Conservation (phyloP, 2,113 vertebrate genomes). For the Pteruthius melanotis region DNA sequence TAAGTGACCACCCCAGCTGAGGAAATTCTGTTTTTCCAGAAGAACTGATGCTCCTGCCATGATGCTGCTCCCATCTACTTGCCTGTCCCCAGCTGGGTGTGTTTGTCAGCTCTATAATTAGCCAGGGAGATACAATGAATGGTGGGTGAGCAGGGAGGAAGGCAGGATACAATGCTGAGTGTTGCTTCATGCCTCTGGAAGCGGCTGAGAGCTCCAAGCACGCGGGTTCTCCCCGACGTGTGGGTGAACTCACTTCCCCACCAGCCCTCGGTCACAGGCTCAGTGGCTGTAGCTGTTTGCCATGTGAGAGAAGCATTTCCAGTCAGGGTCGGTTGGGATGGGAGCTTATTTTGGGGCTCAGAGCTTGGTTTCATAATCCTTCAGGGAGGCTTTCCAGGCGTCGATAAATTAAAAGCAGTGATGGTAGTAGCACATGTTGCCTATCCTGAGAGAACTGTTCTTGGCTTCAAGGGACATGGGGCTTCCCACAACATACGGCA, state of each 20-base stretch:
- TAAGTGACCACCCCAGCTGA: background rate
- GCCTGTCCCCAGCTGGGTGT: background rate
- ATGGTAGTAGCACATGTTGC: constrained; percentile 50
- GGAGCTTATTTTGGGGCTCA: constrained; percentile 50
- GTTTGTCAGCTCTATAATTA: constrained; percentile 14
- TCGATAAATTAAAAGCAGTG: constrained; percentile 56
- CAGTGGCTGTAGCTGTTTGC: background rate
- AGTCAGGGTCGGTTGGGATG: background rate
- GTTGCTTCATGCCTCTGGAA: constrained; percentile 2
- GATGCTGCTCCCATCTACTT: background rate
- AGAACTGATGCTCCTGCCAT: background rate
- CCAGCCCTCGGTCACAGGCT: background rate
- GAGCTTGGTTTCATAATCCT: constrained; percentile 18
- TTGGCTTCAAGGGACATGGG: constrained; percentile 42
- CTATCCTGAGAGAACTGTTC: constrained; percentile 43
- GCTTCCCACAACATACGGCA: constrained; percentile 34
- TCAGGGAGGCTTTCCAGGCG: constrained; percentile 44
- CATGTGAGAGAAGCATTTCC: background rate
- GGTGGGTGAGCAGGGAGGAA: background rate
- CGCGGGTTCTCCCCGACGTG: background rate
- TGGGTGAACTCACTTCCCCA: background rate
- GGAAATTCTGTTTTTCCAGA: background rate
- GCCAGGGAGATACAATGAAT: background rate
- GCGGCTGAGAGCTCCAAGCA: background rate
- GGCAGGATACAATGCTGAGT: background rate